Evolutionary conservation across 1,140 invertebrate genomes (phyloP).

Genomic region (Mya arenaria): DNA sequence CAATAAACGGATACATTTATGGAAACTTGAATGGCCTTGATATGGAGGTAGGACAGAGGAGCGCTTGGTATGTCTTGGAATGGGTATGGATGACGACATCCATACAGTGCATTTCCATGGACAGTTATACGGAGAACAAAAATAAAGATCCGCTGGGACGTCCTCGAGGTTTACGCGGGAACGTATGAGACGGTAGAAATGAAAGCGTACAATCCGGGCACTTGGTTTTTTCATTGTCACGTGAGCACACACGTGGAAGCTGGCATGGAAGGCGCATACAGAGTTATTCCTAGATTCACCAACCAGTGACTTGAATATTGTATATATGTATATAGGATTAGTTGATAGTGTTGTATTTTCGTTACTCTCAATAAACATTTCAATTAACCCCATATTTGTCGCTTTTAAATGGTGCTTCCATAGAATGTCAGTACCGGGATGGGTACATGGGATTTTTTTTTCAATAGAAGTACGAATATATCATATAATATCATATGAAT

Average conservation of each 20-base stretch:
- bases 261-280: conserved; percentile 61
- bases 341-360: too few relatives aligned
- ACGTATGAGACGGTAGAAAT: conserved; percentile 69
- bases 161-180: conserved; percentile 71
- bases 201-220: conserved; percentile 70
- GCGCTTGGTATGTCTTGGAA: conserved; percentile 72
- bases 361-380: too few relatives aligned
- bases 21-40: conserved; percentile 67
- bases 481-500: too few relatives aligned
- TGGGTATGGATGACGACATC: conserved; percentile 70
- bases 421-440: too few relatives aligned
- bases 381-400: too few relatives aligned
- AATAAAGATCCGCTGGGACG: conserved; percentile 64
- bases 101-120: conserved; percentile 77
- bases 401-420: too few relatives aligned
- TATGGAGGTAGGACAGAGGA: conserved; percentile 62
- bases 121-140: conserved; percentile 63
- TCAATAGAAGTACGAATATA: too few relatives aligned
- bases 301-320: too few relatives aligned
- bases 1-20: conserved; percentile 72
- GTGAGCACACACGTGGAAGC: conserved; percentile 52
- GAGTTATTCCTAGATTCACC: conserved; percentile 16
- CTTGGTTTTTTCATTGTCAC: conserved; percentile 70
- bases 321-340: too few relatives aligned
- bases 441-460: too few relatives aligned